A percentile compares a stretch with the other conserved stretches of the same genome.
Evolutionary conservation across 2,113 vertebrate genomes (phyloP).

Genomic region (Halichoeres trimaculatus): DNA sequence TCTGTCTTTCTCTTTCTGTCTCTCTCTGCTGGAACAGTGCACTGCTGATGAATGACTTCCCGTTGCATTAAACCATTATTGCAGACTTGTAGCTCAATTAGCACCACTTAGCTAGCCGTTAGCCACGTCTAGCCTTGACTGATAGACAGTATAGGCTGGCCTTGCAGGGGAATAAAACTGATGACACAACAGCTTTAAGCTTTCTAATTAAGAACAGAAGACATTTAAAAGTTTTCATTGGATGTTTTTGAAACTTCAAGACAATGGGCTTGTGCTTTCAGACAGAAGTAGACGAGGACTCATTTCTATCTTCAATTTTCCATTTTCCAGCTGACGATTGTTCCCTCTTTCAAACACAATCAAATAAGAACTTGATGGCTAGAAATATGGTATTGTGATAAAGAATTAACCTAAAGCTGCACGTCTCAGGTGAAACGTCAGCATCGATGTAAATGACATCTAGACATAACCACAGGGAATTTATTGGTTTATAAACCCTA

Average conservation of each 20-base stretch:
- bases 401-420: no score
- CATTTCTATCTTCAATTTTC: neutral
- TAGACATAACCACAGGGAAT: no score
- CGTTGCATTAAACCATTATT: slow-evolving; percentile 40
- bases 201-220: slow-evolving; percentile 29
- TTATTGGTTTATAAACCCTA: no score
- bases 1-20: neutral
- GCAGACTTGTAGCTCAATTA: slow-evolving; percentile 56
- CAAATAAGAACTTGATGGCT: neutral
- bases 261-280: neutral
- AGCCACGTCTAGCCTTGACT: slow-evolving; percentile 46
- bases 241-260: neutral
- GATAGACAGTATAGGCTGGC: slow-evolving; percentile 47
- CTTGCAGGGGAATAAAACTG: slow-evolving; percentile 23
- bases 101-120: slow-evolving; percentile 69
- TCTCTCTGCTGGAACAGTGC: slow-evolving; percentile 12
- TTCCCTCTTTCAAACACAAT: neutral
- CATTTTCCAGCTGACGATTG: neutral
- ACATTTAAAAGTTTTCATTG: slow-evolving; percentile 12
- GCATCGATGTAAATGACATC: no score
- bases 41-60: slow-evolving; percentile 49
- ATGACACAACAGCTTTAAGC: slow-evolving; percentile 45
- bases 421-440: no score
- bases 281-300: neutral
- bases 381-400: no score